Percentiles rank a stretch among this genome's conserved stretches.
Conservation (phyloP, 2,113 vertebrate species). For the Anthoscopus minutus region DNA sequence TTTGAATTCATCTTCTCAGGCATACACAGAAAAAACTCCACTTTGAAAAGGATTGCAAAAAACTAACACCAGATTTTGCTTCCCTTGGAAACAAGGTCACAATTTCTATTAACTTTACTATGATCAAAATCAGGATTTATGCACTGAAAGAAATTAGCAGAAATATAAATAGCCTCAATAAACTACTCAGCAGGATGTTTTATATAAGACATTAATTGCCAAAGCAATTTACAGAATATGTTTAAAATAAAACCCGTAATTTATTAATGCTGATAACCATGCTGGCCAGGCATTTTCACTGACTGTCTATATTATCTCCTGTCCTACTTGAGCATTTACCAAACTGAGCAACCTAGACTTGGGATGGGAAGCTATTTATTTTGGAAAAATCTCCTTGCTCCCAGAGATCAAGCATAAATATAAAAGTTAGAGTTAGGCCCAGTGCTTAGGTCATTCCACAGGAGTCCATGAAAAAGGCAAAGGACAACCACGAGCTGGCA, state of each 20-base stretch:
- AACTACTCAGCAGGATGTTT: neutral
- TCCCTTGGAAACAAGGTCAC: neutral
- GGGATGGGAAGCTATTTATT: neutral
- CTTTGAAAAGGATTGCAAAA: neutral
- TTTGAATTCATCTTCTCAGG: neutral
- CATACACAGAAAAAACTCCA: neutral
- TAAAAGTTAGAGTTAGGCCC: neutral
- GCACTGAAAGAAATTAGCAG: neutral
- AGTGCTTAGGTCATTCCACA: neutral
- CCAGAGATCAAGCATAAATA: neutral
- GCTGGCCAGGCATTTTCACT: neutral
- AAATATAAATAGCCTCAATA: conserved; percentile 5
- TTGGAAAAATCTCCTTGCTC: neutral
- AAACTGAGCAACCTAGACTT: neutral
- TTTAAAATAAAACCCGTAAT: neutral
- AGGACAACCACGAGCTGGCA: neutral
- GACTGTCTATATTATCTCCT: neutral
- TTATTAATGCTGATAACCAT: neutral
- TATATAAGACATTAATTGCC: neutral
- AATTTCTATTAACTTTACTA: neutral
- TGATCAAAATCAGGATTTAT: neutral
- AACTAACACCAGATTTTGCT: neutral
- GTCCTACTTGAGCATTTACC: neutral
- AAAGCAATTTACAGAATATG: neutral
- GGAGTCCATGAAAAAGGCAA: neutral